These are phyloP conservation scores for Ciconia maguari DNA, from an alignment of 2,113 vertebrate genomes.

Conservation along the genomic window DNA sequence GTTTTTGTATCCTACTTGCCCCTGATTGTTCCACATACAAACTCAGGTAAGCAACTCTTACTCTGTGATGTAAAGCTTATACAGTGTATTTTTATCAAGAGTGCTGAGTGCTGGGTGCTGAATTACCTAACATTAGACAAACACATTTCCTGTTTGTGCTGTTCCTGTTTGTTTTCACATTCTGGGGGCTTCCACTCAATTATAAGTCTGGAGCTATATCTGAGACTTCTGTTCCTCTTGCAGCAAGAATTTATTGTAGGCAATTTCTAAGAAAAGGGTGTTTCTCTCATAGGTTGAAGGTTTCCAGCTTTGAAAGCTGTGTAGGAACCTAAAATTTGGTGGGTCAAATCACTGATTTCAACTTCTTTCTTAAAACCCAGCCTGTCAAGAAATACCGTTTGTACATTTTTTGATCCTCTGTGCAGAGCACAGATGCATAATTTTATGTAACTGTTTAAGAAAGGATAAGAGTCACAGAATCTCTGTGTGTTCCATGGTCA, in stretches of 20 bases:
- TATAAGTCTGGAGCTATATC: not conserved
- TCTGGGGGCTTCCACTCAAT: not conserved
- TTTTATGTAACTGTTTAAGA: not conserved
- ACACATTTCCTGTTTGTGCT: not conserved
- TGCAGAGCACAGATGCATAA: not conserved
- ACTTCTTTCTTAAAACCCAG: not conserved
- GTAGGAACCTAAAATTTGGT: not conserved
- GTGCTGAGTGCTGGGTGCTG: too few species aligned
- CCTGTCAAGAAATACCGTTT: not conserved
- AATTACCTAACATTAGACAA: not conserved
- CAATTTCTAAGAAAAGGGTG: not conserved
- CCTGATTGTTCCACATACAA: not conserved
- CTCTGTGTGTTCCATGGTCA: not conserved
- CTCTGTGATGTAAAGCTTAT: not conserved
- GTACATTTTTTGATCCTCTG: not conserved
- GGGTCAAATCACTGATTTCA: not conserved
- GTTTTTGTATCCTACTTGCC: not conserved
- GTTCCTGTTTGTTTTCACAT: not conserved
- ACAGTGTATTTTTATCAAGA: not conserved
- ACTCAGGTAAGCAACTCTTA: slow-evolving; percentile 39
- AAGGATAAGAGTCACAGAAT: not conserved
- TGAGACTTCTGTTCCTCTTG: not conserved
- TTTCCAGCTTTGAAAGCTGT: not conserved
- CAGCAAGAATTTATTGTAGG: not conserved
- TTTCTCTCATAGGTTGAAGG: not conserved